Conservation (phyloP, 1,140 invertebrate species). For the Eupristina koningsbergeri region DNA sequence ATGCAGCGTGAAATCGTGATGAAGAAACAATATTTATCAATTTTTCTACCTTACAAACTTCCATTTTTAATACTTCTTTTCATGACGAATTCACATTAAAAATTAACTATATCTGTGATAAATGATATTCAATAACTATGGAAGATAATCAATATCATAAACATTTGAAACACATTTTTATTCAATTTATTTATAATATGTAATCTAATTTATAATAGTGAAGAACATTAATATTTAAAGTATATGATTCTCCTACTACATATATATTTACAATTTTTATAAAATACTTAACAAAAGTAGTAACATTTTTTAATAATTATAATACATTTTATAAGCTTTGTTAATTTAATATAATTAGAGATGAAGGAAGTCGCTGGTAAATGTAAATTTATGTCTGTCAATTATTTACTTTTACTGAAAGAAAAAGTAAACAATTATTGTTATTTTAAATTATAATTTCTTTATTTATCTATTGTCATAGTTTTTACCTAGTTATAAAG, state of each 20-base stretch:
- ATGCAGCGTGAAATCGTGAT: constrained; percentile 39
- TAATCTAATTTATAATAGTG: constrained; percentile 19
- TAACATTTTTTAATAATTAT: constrained; percentile 33
- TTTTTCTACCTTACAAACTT: constrained; percentile 34
- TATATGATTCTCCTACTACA: neutral
- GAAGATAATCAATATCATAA: constrained; percentile 44
- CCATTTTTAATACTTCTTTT: constrained; percentile 54
- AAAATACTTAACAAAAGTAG: constrained; percentile 6
- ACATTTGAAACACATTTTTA: constrained; percentile 32
- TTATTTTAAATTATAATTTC: constrained; percentile 14
- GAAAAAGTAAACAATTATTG: constrained; percentile 18
- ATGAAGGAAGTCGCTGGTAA: constrained; percentile 20
- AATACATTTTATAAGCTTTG: constrained; percentile 29
- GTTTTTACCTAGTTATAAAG: constrained; percentile 1
- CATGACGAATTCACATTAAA: constrained; percentile 57
- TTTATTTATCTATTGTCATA: constrained; percentile 7
- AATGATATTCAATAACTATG: constrained; percentile 56
- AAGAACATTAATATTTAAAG: constrained; percentile 14
- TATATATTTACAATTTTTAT: constrained; percentile 30
- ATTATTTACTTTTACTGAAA: constrained; percentile 40
- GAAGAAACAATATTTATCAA: constrained; percentile 31
- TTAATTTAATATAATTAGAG: constrained; percentile 23
- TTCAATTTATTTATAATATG: constrained; percentile 33
- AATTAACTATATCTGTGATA: constrained; percentile 67
- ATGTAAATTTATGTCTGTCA: neutral